These are phyloP conservation scores for Seira sanloemensis DNA, from an alignment of 2,888 invertebrate species.

Conservation along the genomic window DNA sequence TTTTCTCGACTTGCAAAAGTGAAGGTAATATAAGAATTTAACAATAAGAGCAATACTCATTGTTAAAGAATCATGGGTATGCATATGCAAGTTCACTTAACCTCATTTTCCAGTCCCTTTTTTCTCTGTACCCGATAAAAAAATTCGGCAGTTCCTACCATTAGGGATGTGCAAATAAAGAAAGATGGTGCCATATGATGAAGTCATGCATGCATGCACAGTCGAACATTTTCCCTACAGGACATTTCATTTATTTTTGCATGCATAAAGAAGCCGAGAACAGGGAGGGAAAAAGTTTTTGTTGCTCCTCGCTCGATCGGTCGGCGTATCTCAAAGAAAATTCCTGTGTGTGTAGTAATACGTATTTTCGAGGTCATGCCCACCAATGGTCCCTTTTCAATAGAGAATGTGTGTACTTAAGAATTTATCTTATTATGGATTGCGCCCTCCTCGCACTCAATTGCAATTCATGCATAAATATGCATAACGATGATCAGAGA, in stretches of 20 bases:
- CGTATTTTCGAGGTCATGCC: neutral
- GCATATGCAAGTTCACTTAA: neutral
- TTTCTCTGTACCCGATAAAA: neutral
- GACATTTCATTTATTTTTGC: conserved; percentile 15
- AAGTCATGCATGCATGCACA: conserved; percentile 17
- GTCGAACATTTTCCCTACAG: conserved; percentile 26
- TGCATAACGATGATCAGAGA: conserved; percentile 2
- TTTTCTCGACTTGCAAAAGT: too few species aligned
- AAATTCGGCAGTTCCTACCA: neutral
- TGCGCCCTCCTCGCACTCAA: neutral
- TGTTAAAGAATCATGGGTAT: neutral
- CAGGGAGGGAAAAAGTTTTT: conserved; percentile 18
- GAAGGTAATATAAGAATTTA: neutral
- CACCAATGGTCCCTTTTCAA: neutral
- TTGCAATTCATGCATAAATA: conserved; percentile 14
- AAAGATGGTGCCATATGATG: neutral
- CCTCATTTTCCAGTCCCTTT: conserved; percentile 3
- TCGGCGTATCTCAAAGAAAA: neutral
- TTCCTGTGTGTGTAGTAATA: neutral
- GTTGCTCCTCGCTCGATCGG: neutral
- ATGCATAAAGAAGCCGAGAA: conserved; percentile 2
- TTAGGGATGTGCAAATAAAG: conserved; percentile 7
- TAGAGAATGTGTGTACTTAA: conserved; percentile 2
- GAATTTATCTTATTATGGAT: conserved; percentile 1
- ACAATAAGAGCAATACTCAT: conserved; percentile 3